These are phyloP conservation scores for Palythoa grandis DNA, from an alignment of 92 coral and sea anemone species.

Conservation along the genomic window DNA sequence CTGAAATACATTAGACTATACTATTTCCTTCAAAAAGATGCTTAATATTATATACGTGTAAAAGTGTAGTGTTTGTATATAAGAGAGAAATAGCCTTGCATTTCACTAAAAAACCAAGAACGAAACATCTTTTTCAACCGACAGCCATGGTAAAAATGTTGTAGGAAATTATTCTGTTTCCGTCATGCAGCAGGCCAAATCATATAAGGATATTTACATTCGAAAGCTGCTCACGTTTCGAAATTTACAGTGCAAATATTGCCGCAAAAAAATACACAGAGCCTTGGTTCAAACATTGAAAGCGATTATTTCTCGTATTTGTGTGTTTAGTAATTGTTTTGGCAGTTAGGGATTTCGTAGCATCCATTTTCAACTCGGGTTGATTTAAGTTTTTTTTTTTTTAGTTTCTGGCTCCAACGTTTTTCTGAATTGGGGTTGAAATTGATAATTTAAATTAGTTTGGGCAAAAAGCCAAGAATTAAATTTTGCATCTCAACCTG, in stretches of 20 bases:
- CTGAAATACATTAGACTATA: too few species aligned
- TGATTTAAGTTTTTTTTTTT: neutral
- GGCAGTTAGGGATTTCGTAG: neutral
- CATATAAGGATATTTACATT: slow-evolving; percentile 11
- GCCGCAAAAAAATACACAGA: slow-evolving; percentile 62
- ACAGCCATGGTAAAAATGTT: neutral
- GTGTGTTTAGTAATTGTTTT: slow-evolving; percentile 50
- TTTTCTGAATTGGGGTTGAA: neutral
- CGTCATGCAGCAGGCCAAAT: neutral
- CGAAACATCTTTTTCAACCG: neutral
- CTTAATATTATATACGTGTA: too few species aligned
- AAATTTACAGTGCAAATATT: slow-evolving; percentile 69
- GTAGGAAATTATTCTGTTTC: neutral
- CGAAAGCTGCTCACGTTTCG: slow-evolving; percentile 58
- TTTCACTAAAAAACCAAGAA: neutral
- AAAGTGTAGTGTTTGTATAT: too few species aligned
- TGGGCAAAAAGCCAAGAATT: neutral
- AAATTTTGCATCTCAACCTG: neutral
- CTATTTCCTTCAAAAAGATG: too few species aligned
- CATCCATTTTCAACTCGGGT: neutral
- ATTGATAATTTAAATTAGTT: neutral
- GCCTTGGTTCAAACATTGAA: slow-evolving; percentile 47
- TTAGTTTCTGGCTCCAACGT: neutral
- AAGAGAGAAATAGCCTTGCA: too few species aligned
- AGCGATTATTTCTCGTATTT: slow-evolving; percentile 59